Percentiles rank a stretch among this genome's conserved stretches.
Conservation (phyloP, 2,888 invertebrate species). For the Urechis unicinctus region DNA sequence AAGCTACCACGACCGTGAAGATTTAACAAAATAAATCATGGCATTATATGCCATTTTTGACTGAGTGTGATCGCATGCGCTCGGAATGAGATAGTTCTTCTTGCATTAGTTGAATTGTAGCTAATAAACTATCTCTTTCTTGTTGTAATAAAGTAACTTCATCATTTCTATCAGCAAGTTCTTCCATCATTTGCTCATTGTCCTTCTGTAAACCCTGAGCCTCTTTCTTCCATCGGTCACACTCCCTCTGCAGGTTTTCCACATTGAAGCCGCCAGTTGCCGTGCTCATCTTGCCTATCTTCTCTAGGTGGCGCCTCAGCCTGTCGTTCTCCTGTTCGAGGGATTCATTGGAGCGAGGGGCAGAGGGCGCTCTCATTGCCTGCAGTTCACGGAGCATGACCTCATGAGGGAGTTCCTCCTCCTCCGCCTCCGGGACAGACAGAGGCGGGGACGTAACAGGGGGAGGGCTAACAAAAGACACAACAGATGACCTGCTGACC, state of each 20-base stretch:
- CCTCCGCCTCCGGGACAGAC: no score
- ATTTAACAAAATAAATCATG: no score
- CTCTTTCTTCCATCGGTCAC: background rate
- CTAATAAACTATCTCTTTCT: conserved; percentile 15
- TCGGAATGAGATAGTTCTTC: conserved; percentile 16
- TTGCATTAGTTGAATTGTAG: conserved; percentile 14
- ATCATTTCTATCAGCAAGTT: background rate
- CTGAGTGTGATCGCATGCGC: no score
- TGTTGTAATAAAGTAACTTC: conserved; percentile 8
- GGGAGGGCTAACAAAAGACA: no score
- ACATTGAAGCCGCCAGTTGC: conserved; percentile 3
- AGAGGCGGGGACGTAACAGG: no score
- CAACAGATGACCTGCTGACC: background rate
- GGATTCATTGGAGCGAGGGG: background rate
- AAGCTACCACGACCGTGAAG: no score
- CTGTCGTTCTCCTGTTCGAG: conserved; percentile 13
- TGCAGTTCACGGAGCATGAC: no score
- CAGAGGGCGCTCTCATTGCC: no score
- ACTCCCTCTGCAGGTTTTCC: conserved; percentile 2
- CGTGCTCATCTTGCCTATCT: conserved; percentile 12
- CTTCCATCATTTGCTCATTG: no score
- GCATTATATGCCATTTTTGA: no score
- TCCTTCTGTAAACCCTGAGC: no score
- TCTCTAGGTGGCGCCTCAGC: conserved; percentile 16
- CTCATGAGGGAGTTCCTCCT: no score